A percentile compares a stretch with the other conserved stretches of the same genome.
These are phyloP conservation scores for Diorhabda sublineata DNA, from an alignment of 1,140 invertebrate genomes.

Conservation along the genomic window DNA sequence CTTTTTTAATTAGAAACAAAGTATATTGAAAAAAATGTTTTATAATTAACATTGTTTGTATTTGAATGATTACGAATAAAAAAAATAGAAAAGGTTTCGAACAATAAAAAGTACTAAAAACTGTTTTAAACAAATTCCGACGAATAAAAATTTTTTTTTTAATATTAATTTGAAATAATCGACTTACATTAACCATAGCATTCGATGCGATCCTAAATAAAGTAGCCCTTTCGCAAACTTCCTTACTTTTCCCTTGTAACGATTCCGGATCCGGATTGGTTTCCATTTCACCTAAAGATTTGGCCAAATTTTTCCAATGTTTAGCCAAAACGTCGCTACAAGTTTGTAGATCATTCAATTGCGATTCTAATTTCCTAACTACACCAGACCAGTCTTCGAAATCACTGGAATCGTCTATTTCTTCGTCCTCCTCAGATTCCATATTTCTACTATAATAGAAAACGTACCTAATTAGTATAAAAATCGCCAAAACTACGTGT, in stretches of 20 bases:
- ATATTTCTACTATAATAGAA: conserved; percentile 52
- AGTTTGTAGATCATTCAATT: conserved; percentile 76
- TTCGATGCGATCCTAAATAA: conserved; percentile 91
- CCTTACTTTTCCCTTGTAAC: conserved; percentile 60
- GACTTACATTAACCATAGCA: conserved; percentile 92
- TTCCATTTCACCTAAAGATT: conserved; percentile 81
- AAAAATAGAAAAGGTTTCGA: too few relatives aligned
- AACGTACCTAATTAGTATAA: not conserved
- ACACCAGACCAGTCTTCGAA: conserved; percentile 57
- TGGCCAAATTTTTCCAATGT: conserved; percentile 78
- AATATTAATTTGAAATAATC: too few relatives aligned
- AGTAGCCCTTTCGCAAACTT: conserved; percentile 85
- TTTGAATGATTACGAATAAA: too few relatives aligned
- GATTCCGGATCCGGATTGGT: conserved; percentile 55
- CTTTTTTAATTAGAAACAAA: too few relatives aligned
- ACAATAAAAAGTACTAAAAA: too few relatives aligned
- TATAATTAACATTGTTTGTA: too few relatives aligned
- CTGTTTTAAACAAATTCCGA: too few relatives aligned
- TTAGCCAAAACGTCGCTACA: conserved; percentile 88
- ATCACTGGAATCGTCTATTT: conserved; percentile 47
- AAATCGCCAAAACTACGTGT: too few relatives aligned
- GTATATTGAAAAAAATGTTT: too few relatives aligned
- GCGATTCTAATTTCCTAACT: conserved; percentile 54
- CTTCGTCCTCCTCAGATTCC: conserved; percentile 77
- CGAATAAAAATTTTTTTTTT: too few relatives aligned